phyloP scores from a whole-genome alignment of 2,113 vertebrate species.

The Neotragus moschatus region DNA sequence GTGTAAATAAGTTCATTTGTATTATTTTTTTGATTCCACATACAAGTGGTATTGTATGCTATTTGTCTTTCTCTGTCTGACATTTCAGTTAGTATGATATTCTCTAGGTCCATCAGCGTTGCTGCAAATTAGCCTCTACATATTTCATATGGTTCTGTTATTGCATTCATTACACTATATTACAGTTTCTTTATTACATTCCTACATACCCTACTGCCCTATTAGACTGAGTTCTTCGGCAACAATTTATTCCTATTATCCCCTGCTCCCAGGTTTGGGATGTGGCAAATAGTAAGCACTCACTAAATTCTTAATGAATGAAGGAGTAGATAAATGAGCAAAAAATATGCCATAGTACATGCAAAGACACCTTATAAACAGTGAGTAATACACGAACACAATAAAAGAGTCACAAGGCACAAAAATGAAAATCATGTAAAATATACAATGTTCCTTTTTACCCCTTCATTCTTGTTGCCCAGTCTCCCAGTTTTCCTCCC shows the following conservation, averaged over 20 bases:
- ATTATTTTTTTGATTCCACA: neutral
- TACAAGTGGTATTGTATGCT: neutral
- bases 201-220: neutral
- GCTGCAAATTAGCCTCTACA: neutral
- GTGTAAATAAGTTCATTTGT: neutral
- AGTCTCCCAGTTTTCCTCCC: neutral
- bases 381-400: neutral
- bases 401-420: neutral
- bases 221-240: neutral
- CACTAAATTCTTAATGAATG: neutral
- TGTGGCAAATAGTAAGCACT: neutral
- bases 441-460: neutral
- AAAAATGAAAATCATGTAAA: neutral
- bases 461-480: neutral
- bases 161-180: neutral
- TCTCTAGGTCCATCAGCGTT: neutral
- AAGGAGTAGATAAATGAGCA: neutral
- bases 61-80: neutral
- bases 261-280: neutral
- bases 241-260: neutral
- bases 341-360: neutral
- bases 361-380: neutral
- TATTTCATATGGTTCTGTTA: neutral
- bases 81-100: neutral
- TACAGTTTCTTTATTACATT: neutral